These are phyloP conservation scores for Propithecus coquereli DNA, from an alignment of 2,113 vertebrate species.

Conservation along the genomic window DNA sequence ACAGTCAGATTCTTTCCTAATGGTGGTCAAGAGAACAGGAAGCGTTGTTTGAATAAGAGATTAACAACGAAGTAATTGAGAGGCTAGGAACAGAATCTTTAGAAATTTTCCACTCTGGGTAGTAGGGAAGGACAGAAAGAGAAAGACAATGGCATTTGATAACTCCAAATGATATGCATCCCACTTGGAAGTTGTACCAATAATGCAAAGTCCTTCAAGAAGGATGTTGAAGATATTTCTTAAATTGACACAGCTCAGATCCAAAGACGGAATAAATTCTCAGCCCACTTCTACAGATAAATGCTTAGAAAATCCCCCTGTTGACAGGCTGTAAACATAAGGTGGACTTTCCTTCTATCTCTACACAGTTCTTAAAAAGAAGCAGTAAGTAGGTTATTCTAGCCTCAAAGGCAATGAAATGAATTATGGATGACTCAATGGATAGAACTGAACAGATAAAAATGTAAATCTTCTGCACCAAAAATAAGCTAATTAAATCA, in stretches of 20 bases:
- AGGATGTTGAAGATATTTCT: neutral
- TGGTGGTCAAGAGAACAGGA: neutral
- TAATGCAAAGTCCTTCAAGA: neutral
- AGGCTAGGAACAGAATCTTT: neutral
- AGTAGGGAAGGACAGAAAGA: neutral
- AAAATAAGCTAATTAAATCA: conserved; percentile 60
- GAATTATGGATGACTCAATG: conserved; percentile 54
- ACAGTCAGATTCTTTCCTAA: neutral
- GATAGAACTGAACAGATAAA: conserved; percentile 39
- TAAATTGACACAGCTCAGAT: neutral
- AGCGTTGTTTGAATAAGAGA: neutral
- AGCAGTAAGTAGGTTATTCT: conserved; percentile 56
- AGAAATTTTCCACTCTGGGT: neutral
- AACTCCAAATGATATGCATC: neutral
- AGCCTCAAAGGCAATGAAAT: conserved; percentile 54
- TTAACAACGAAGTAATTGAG: neutral
- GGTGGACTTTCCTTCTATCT: neutral
- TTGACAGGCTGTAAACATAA: neutral
- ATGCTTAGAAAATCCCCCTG: neutral
- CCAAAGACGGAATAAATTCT: neutral
- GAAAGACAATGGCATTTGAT: neutral
- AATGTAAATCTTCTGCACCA: conserved; percentile 32
- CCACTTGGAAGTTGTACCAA: neutral
- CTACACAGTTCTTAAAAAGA: conserved; percentile 32
- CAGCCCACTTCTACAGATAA: neutral